Evolutionary conservation across 2,797 vertebrate genomes (phyloP), one percentile per base, ranked within the genome.

Genomic region (Dallia pectoralis): DNA sequence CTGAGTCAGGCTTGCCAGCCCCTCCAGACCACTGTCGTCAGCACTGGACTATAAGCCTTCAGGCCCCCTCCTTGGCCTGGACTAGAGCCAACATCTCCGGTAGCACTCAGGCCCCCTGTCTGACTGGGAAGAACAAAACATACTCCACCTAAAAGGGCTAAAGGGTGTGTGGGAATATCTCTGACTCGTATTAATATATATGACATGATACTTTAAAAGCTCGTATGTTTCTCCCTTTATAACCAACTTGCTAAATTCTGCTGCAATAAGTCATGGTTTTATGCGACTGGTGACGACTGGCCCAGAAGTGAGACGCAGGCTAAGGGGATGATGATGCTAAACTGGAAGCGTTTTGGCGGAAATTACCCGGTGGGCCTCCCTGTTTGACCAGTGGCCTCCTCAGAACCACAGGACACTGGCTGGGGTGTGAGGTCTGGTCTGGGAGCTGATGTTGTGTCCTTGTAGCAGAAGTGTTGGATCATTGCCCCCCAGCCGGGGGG

Each of bases 1-100:
- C 92, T 99, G 72, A 95, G 95, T 77, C 89, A 87, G 74, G 93
- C 94, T 4, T 91, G 87, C 86, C 94, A 83, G 71, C 53, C 69
- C 71, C 85, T 69, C 71, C 86, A 84, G 71, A 66, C 70, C 69
- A 85, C 88, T 70, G 85, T 93, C 81, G 87, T 93, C 87, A 95
- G 94, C 93, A 94, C 95, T 74, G 96, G 96, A 89, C 95, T 96
- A 92, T 98, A 93, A 98, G 82, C 70, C 53, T 67, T 68, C 71
- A 77, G 81, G 76, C 76, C 82, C 70, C 70, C 76, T 79, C 76
- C 73, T 79, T 75, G 73, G 75, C 79, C 80, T 69, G 70, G 77
- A 82, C 77, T 44, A 65, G 53, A 71, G 69, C 1, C 14, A 15
- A 61, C 70, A 53, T 67, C 75, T 74, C 69, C 36, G 18, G 63